These are phyloP conservation scores for Scaptomyza cyrtandrae DNA, from an alignment of 2,888 invertebrate species.

Conservation along the genomic window DNA sequence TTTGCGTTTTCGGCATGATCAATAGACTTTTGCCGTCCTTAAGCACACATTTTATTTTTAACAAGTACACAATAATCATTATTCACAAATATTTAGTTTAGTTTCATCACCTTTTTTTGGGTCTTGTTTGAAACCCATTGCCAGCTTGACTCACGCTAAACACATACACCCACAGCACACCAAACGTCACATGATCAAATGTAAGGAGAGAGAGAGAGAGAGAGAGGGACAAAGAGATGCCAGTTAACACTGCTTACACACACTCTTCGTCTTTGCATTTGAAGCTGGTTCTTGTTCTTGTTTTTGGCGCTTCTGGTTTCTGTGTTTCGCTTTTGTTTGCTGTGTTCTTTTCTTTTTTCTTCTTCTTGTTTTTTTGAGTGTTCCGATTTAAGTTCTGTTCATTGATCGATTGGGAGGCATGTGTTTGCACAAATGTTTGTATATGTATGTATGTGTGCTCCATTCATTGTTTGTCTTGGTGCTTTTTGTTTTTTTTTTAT, in stretches of 20 bases:
- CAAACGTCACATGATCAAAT: slow-evolving; percentile 48
- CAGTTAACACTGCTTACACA: not conserved
- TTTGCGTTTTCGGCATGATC: slow-evolving; percentile 10
- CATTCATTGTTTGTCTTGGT: slow-evolving; percentile 52
- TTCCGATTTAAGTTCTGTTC: slow-evolving; percentile 43
- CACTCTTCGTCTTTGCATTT: not conserved
- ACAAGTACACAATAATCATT: slow-evolving; percentile 28
- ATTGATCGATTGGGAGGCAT: slow-evolving; percentile 41
- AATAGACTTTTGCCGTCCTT: slow-evolving; percentile 29
- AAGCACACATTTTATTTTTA: slow-evolving; percentile 13
- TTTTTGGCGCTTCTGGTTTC: slow-evolving; percentile 34
- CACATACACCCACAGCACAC: slow-evolving; percentile 17
- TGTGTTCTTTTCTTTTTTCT: not conserved
- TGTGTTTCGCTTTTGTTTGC: slow-evolving; percentile 8
- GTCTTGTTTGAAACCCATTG: slow-evolving; percentile 7
- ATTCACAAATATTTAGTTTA: slow-evolving; percentile 7
- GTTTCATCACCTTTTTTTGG: slow-evolving; percentile 40
- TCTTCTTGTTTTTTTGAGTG: slow-evolving; percentile 6
- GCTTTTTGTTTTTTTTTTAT: too few species aligned
- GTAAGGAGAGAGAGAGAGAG: slow-evolving; percentile 1
- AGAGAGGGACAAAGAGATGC: too few species aligned
- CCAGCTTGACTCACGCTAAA: slow-evolving; percentile 42
- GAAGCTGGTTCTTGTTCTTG: slow-evolving; percentile 23
- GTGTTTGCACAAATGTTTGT: not conserved
- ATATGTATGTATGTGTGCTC: slow-evolving; percentile 2